A percentile compares a stretch with the other conserved stretches of the same genome.
Evolutionary conservation across 2,888 invertebrate genomes (phyloP).

Genomic region (Drepanosiphum platanoidis): DNA sequence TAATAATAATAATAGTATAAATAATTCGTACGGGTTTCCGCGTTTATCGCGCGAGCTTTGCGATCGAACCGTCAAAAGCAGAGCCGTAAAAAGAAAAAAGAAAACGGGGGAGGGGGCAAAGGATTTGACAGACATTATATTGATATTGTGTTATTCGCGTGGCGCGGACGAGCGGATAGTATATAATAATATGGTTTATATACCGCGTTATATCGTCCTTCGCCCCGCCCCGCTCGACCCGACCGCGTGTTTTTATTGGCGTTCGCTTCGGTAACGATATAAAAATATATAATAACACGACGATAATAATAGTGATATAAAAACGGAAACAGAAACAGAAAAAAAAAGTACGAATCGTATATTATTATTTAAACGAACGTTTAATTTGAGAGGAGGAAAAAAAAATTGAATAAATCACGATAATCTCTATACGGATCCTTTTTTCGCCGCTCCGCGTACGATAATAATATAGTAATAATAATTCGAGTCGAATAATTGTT

Average conservation of each 20-base stretch:
- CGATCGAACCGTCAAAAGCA: background rate
- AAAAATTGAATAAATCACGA: too few relatives aligned
- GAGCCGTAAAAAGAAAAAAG: slow-evolving; percentile 15
- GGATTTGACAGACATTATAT: slow-evolving; percentile 31
- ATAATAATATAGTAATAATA: background rate
- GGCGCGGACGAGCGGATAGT: background rate
- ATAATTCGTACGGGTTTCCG: too few relatives aligned
- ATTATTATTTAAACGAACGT: background rate
- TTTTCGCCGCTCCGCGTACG: background rate
- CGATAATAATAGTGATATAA: too few relatives aligned
- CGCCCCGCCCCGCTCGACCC: background rate
- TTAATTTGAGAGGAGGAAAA: background rate
- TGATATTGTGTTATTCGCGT: background rate
- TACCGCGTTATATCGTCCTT: background rate
- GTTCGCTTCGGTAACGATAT: background rate
- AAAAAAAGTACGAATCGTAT: too few relatives aligned
- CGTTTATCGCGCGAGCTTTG: too few relatives aligned
- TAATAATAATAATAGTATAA: too few relatives aligned
- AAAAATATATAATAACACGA: too few relatives aligned
- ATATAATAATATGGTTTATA: too few relatives aligned
- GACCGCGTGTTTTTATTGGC: background rate
- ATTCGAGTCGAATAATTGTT: background rate
- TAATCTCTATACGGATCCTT: background rate
- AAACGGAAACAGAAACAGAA: too few relatives aligned
- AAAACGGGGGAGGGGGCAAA: too few relatives aligned